These are phyloP conservation scores for Pimephales promelas DNA, from an alignment of 2,113 vertebrate genomes.

Conservation along the genomic window DNA sequence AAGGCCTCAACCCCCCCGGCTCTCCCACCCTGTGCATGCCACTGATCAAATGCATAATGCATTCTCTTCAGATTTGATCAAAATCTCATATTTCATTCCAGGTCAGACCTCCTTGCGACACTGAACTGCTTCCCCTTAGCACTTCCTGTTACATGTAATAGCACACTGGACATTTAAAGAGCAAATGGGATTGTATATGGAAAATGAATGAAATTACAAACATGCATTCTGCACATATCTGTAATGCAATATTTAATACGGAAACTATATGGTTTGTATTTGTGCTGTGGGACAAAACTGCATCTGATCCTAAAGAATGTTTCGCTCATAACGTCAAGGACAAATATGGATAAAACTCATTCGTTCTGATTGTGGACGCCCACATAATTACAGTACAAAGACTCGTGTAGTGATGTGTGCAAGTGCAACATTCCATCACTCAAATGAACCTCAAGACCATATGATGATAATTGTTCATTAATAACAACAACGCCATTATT, in stretches of 20 bases:
- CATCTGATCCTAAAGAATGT: background rate
- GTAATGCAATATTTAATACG: slow-evolving; percentile 27
- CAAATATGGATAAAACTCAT: slow-evolving; percentile 9
- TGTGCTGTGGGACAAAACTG: background rate
- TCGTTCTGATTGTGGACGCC: slow-evolving; percentile 15
- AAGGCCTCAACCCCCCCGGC: too few relatives aligned
- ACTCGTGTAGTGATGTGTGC: background rate
- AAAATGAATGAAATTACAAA: background rate
- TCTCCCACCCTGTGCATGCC: too few relatives aligned
- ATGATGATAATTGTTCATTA: slow-evolving; percentile 40
- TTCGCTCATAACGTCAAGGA: background rate
- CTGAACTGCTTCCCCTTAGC: slow-evolving; percentile 9
- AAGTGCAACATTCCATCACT: slow-evolving; percentile 36
- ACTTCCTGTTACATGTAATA: slow-evolving; percentile 15
- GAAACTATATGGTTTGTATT: background rate
- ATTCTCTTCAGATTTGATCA: slow-evolving; percentile 49
- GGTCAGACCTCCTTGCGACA: slow-evolving; percentile 15
- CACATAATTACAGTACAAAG: slow-evolving; percentile 26
- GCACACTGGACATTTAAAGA: slow-evolving; percentile 3
- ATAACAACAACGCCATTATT: slow-evolving; percentile 35
- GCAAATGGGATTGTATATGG: background rate
- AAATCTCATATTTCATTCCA: slow-evolving; percentile 65
- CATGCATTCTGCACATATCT: background rate
- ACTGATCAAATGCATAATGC: slow-evolving; percentile 40
- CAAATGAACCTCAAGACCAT: background rate